phyloP scores from a whole-genome alignment of 2,113 vertebrate genomes.

The Hyperopisus bebe region DNA sequence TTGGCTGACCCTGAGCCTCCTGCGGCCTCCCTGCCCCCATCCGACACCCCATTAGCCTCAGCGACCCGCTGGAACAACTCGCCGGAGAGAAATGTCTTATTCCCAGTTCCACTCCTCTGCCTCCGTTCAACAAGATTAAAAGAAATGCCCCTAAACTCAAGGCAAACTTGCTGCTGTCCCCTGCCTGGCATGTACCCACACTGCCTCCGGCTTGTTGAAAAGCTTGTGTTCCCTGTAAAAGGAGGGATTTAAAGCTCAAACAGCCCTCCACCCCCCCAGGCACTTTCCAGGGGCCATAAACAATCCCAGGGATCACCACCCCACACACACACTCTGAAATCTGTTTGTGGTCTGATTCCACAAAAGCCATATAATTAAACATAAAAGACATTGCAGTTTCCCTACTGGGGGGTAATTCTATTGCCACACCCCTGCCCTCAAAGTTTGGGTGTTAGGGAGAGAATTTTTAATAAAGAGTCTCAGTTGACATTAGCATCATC shows the following conservation, averaged over 20 bases:
- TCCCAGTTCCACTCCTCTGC: background rate
- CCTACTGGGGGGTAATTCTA: background rate
- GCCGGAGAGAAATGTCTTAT: background rate
- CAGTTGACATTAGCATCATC: background rate
- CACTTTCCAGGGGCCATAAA: conserved; percentile 34
- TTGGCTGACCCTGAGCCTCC: background rate
- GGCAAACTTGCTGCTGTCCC: background rate
- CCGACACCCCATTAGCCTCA: conserved; percentile 19
- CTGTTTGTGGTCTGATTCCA: conserved; percentile 54
- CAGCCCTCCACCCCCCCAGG: conserved; percentile 8
- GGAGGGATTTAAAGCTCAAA: background rate
- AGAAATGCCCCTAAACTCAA: background rate
- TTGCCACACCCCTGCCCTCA: background rate
- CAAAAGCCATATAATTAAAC: conserved; percentile 53
- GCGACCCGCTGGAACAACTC: conserved; percentile 23
- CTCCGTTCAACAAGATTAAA: background rate
- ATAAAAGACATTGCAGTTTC: conserved; percentile 5
- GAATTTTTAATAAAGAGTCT: background rate
- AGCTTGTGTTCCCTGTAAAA: background rate
- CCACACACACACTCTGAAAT: conserved; percentile 22
- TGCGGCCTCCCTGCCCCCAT: conserved; percentile 26
- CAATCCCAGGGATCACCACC: background rate
- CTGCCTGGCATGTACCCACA: background rate
- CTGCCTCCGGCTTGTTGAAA: background rate
- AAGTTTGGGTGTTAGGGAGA: background rate